Evolutionary conservation across 2,888 invertebrate genomes (phyloP).

Genomic region (Perithous albicinctus): DNA sequence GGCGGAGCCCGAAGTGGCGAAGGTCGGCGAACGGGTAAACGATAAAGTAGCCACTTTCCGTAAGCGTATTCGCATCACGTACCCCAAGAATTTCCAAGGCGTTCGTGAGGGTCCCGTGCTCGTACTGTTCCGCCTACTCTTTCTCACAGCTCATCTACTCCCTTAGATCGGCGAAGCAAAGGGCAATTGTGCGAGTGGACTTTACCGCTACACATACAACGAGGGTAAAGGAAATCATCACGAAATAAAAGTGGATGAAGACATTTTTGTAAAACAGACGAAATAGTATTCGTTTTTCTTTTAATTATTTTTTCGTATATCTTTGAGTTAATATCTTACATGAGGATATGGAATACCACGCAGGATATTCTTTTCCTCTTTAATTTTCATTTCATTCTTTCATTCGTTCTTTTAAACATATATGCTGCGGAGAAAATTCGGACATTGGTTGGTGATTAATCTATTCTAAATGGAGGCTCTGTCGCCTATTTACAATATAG

Average conservation of each 20-base stretch:
- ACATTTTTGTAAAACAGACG: conserved; percentile 80
- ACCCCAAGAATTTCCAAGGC: conserved; percentile 68
- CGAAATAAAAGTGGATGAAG: conserved; percentile 50
- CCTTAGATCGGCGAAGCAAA: conserved; percentile 31
- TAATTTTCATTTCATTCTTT: conserved; percentile 47
- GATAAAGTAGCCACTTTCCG: conserved; percentile 69
- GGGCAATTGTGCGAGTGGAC: conserved; percentile 18
- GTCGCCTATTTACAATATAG: conserved; percentile 81
- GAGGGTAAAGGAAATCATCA: conserved; percentile 22
- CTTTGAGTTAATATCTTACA: conserved; percentile 70
- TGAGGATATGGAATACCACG: conserved; percentile 54
- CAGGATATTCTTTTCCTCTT: conserved; percentile 43
- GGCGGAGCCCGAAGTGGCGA: conserved; percentile 45
- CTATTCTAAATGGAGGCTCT: conserved; percentile 74
- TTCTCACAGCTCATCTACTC: conserved; percentile 35
- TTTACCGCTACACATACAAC: conserved; percentile 10
- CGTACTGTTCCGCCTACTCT: conserved; percentile 33
- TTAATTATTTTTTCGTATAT: conserved; percentile 76
- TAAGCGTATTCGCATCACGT: conserved; percentile 72
- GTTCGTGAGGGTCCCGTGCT: conserved; percentile 57
- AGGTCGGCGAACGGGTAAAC: conserved; percentile 69
- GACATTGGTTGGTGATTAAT: conserved; percentile 71
- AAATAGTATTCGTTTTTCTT: conserved; percentile 76
- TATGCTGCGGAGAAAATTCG: conserved; percentile 75
- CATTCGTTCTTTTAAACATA: conserved; percentile 41